phyloP scores from a whole-genome alignment of 2,113 vertebrate genomes.

The Notothenia coriiceps region DNA sequence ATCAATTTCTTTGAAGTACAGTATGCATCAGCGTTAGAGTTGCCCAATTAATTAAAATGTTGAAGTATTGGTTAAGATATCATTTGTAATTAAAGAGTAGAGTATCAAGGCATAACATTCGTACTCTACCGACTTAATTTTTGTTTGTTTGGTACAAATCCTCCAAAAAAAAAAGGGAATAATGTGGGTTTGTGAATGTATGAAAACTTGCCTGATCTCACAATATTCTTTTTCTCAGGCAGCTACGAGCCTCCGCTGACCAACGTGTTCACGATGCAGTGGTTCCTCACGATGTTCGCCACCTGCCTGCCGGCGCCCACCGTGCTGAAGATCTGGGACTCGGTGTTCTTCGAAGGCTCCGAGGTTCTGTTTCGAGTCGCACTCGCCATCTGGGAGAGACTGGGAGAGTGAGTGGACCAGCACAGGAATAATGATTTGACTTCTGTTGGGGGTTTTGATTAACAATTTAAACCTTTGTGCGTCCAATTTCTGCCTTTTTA shows the following conservation, averaged over 20 bases:
- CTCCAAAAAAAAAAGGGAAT: too few relatives aligned
- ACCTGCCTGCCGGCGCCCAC: slow-evolving; percentile 96
- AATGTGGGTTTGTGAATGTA: too few relatives aligned
- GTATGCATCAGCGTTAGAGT: too few relatives aligned
- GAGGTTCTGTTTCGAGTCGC: slow-evolving; percentile 96
- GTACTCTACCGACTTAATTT: too few relatives aligned
- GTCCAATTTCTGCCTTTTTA: not conserved
- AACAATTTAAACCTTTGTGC: too few relatives aligned
- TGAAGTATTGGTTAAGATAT: too few relatives aligned
- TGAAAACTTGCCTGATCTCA: too few relatives aligned
- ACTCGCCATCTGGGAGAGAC: slow-evolving; percentile 94
- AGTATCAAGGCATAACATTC: too few relatives aligned
- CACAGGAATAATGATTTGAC: not conserved
- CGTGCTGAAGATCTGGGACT: slow-evolving; percentile 99
- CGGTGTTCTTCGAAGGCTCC: slow-evolving; percentile 97
- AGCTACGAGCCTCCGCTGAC: slow-evolving; percentile 97
- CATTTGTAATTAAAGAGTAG: too few relatives aligned
- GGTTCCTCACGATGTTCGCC: slow-evolving; percentile 99
- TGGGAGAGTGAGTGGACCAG: slow-evolving; percentile 93
- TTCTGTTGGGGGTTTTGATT: not conserved
- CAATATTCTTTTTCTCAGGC: slow-evolving; percentile 79
- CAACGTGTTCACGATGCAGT: slow-evolving; percentile 99
- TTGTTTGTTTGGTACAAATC: too few relatives aligned
- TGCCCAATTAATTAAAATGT: too few relatives aligned
- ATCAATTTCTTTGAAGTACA: too few relatives aligned